Evolutionary conservation across 2,113 vertebrate genomes (phyloP).

Genomic region (Cyanistes caeruleus): DNA sequence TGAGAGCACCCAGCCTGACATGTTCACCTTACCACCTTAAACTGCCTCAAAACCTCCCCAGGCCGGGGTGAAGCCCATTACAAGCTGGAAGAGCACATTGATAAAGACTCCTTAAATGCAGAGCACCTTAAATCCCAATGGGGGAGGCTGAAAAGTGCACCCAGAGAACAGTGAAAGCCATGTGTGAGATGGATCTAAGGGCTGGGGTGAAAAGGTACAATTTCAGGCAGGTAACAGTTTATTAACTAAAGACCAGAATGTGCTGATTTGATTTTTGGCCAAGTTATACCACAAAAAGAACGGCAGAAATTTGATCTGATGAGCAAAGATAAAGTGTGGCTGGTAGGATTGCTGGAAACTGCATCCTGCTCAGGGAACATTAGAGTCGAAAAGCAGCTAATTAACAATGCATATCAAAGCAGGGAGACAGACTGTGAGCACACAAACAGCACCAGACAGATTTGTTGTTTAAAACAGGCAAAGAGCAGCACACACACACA

Average conservation of each 20-base stretch:
- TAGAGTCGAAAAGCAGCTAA: background rate
- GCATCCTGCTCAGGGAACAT: background rate
- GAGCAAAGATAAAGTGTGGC: background rate
- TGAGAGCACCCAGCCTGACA: background rate
- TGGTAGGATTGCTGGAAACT: background rate
- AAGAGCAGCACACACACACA: background rate
- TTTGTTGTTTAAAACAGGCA: constrained; percentile 26
- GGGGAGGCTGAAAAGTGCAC: background rate
- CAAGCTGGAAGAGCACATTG: background rate
- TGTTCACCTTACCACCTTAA: background rate
- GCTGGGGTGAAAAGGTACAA: background rate
- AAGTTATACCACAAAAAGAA: background rate
- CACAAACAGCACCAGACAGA: constrained; percentile 19
- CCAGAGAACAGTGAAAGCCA: background rate
- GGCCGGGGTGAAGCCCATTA: background rate
- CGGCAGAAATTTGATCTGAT: background rate
- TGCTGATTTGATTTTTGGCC: background rate
- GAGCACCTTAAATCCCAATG: background rate
- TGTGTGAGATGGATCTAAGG: fast-evolving
- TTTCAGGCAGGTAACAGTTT: background rate
- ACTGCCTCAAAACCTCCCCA: background rate
- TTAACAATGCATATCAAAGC: constrained; percentile 47
- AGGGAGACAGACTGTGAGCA: constrained; percentile 15
- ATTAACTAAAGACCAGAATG: background rate
- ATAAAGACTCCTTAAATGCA: background rate